These are phyloP conservation scores for Cacoxenus indagator DNA, from an alignment of 2,888 invertebrate genomes.

Conservation along the genomic window DNA sequence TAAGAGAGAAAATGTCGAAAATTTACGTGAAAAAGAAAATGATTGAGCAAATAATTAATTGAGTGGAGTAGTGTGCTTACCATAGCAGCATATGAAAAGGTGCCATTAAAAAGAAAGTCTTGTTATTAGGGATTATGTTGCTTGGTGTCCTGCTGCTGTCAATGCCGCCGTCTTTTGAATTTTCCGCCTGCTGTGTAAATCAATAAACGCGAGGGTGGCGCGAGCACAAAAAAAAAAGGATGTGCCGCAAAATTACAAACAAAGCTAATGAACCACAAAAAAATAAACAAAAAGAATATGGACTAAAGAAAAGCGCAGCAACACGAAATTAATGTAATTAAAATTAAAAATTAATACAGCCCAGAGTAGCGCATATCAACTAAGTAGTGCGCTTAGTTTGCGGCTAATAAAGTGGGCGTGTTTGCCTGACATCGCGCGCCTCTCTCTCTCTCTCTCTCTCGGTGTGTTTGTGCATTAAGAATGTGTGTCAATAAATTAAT, in stretches of 20 bases:
- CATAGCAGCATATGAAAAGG: too few relatives aligned
- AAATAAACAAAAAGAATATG: conserved; percentile 22
- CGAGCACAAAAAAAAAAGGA: conserved; percentile 34
- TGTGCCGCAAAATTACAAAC: conserved; percentile 45
- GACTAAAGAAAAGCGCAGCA: conserved; percentile 31
- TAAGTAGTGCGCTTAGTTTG: background rate
- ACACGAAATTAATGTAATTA: conserved; percentile 49
- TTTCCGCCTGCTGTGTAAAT: conserved; percentile 47
- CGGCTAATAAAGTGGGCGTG: conserved; percentile 38
- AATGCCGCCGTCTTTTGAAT: conserved; percentile 15
- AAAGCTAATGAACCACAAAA: conserved; percentile 11
- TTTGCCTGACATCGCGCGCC: conserved; percentile 27
- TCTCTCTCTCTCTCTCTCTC: background rate
- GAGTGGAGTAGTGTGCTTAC: conserved; percentile 13
- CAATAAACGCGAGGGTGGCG: conserved; percentile 60
- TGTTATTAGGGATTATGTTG: conserved; percentile 25
- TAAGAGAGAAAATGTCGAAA: conserved; percentile 27
- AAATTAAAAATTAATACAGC: conserved; percentile 18
- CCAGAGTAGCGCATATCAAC: conserved; percentile 19
- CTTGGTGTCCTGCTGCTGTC: conserved; percentile 32
- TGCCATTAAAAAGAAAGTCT: too few relatives aligned
- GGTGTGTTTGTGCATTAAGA: conserved; percentile 44
- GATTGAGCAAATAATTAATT: conserved; percentile 33
- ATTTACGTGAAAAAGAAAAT: conserved; percentile 26
- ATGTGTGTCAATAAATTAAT: conserved; percentile 64